Conservation (phyloP, 2,888 invertebrate species). For the Chromoteleia sp. region DNA sequence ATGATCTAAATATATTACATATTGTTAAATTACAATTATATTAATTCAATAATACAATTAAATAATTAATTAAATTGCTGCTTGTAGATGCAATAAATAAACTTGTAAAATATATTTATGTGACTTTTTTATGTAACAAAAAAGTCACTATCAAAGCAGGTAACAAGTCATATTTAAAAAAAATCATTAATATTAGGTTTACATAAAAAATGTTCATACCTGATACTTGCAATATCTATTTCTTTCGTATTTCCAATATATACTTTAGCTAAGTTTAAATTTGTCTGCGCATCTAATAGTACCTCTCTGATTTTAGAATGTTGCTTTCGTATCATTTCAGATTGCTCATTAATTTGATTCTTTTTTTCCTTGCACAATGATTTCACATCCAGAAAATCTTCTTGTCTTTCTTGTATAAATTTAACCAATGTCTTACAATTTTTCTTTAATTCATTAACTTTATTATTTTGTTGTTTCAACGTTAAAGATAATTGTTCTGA, state of each 20-base stretch:
- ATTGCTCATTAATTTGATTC: constrained; percentile 92
- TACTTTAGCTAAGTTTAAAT: constrained; percentile 91
- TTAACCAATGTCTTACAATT: constrained; percentile 92
- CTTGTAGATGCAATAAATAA: no score
- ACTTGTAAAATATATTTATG: no score
- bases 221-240: constrained; percentile 95
- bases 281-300: constrained; percentile 93
- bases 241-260: constrained; percentile 94
- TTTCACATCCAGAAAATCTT: constrained; percentile 92
- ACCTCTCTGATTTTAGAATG: constrained; percentile 93
- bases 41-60: no score
- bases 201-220: constrained; percentile 75
- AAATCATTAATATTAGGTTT: no score
- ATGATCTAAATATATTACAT: constrained; percentile 89
- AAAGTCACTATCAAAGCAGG: no score
- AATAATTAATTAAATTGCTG: no score
- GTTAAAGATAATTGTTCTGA: constrained; percentile 92
- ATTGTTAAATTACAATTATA: no score
- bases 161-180: no score
- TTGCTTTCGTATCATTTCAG: constrained; percentile 91
- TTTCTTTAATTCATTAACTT: constrained; percentile 92
- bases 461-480: constrained; percentile 90
- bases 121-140: no score
- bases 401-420: constrained; percentile 90
- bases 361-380: constrained; percentile 91